Percentiles rank a stretch among this genome's conserved stretches.
Conservation (phyloP, 64 coral and sea anemone genomes). For the Cladopsammia gracilis region DNA sequence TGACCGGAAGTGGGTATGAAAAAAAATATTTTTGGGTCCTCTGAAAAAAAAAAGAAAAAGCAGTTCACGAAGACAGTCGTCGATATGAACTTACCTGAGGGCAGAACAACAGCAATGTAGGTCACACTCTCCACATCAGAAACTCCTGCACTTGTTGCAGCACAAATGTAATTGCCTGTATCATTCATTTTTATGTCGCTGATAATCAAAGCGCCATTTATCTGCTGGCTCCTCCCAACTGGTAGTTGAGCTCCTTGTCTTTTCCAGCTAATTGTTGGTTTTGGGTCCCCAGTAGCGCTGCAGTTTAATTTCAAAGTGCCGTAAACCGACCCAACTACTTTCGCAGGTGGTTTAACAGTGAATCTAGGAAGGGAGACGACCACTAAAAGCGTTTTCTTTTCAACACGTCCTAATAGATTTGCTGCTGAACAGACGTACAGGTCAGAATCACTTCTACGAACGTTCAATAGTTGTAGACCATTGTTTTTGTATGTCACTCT, state of each 20-base stretch:
- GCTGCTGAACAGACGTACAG: conserved; percentile 45
- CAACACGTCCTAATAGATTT: conserved; percentile 20
- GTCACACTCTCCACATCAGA: no score
- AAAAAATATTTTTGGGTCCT: no score
- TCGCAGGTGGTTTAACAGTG: not conserved
- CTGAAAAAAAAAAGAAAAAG: no score
- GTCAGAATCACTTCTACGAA: conserved; percentile 19
- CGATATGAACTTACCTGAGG: no score
- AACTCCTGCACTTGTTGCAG: not conserved
- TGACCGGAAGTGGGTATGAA: no score
- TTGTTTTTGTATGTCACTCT: not conserved
- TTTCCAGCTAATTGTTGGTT: not conserved
- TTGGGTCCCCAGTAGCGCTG: not conserved
- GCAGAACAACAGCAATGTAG: no score
- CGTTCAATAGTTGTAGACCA: not conserved
- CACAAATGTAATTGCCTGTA: conserved; percentile 55
- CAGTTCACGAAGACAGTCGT: no score
- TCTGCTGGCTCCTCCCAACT: not conserved
- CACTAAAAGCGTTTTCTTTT: not conserved
- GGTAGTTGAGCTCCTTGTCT: not conserved
- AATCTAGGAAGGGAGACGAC: not conserved
- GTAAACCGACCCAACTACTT: not conserved
- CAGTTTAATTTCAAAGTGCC: not conserved
- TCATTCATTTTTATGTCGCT: not conserved
- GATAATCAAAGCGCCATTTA: conserved; percentile 21